Percentiles rank a stretch among this genome's conserved stretches.
phyloP scores from a whole-genome alignment of 2,113 vertebrate species.

The Ctenomys sociabilis region DNA sequence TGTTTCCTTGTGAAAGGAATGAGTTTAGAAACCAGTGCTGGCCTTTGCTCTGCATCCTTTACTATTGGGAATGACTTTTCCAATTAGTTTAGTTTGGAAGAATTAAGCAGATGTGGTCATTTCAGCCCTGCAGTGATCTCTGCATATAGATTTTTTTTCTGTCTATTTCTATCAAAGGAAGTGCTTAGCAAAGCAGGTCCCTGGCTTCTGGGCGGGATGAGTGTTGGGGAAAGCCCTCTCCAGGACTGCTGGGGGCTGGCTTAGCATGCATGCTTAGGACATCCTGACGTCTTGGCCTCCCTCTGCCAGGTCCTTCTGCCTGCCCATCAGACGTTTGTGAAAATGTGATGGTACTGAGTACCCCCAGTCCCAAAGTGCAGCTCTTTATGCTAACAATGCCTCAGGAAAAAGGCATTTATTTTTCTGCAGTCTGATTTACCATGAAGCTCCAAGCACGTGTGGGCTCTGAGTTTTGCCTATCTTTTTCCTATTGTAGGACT shows the following conservation, averaged over 20 bases:
- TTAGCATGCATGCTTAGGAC: not conserved
- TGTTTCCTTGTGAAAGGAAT: not conserved
- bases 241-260: accelerated
- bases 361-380: not conserved
- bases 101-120: not conserved
- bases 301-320: not conserved
- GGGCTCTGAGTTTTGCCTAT: not conserved
- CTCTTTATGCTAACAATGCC: not conserved
- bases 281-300: not conserved
- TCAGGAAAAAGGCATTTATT: not conserved
- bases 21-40: not conserved
- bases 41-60: not conserved
- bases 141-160: not conserved
- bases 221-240: not conserved
- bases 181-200: not conserved
- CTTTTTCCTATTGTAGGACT: not conserved
- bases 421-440: not conserved
- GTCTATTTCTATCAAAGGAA: not conserved
- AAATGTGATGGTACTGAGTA: not conserved
- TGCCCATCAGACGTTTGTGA: not conserved
- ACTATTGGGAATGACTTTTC: not conserved
- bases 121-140: not conserved
- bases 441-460: not conserved
- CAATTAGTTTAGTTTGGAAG: not conserved
- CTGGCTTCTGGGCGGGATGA: not conserved